phyloP scores from a whole-genome alignment of 2,888 invertebrate species.

The Noctua janthina region DNA sequence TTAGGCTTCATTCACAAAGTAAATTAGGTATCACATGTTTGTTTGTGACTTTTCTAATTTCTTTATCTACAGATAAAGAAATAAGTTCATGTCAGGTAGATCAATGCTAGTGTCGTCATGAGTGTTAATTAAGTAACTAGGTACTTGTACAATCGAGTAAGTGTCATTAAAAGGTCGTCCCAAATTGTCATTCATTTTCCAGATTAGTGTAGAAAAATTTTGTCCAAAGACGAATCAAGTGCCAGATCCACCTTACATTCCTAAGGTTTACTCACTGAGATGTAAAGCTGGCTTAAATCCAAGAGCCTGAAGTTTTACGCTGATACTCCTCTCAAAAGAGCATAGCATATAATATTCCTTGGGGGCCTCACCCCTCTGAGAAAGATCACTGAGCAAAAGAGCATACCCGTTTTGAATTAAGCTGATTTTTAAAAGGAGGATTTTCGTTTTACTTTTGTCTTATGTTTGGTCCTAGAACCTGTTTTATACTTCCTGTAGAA shows the following conservation, averaged over 20 bases:
- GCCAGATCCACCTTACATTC: background rate
- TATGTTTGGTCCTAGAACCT: background rate
- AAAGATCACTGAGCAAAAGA: background rate
- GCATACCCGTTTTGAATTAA: background rate
- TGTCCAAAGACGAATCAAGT: background rate
- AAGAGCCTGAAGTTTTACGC: background rate
- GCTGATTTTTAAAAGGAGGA: background rate
- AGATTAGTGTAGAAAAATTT: background rate
- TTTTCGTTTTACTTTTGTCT: background rate
- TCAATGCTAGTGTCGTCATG: background rate
- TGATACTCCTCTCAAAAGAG: background rate
- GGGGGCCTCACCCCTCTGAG: background rate
- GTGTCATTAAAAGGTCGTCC: background rate
- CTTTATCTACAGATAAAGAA: background rate
- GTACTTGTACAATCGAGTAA: background rate
- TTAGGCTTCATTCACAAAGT: constrained; percentile 18
- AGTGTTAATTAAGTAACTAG: background rate
- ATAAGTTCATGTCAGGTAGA: background rate
- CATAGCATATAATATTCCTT: background rate
- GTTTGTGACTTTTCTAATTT: background rate
- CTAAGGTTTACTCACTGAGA: background rate
- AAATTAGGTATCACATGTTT: constrained; percentile 7
- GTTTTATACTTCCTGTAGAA: background rate
- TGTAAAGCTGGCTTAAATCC: background rate
- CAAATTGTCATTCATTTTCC: background rate